A percentile compares a stretch with the other conserved stretches of the same genome.
Evolutionary conservation across 2,797 vertebrate genomes (phyloP).

Genomic region (Halcyon smyrnensis): DNA sequence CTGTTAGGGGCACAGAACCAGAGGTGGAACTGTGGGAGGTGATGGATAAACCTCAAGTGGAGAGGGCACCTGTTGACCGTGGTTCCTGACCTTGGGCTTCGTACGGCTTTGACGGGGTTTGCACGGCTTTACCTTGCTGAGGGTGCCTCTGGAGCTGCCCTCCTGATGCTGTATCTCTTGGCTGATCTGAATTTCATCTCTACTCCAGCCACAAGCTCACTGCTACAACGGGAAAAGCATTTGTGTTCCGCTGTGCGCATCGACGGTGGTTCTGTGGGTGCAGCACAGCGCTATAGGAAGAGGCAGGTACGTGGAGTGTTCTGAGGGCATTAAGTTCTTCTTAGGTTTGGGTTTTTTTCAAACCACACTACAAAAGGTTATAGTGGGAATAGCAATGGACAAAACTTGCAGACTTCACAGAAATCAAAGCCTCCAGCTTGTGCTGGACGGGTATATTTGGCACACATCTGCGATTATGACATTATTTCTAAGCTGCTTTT

Average conservation of each 20-base stretch:
- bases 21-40: background rate
- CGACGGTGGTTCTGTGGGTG: background rate
- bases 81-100: background rate
- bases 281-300: background rate
- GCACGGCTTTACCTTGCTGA: background rate
- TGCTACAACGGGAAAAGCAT: background rate
- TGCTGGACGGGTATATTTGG: background rate
- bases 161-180: background rate
- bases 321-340: slow-evolving; percentile 14
- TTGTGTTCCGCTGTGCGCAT: background rate
- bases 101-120: background rate
- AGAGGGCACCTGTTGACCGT: background rate
- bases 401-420: slow-evolving; percentile 32
- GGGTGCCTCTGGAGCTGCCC: background rate
- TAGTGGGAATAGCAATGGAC: slow-evolving; percentile 13
- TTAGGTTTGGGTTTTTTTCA: background rate
- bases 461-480: slow-evolving; percentile 37
- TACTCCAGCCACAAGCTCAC: background rate
- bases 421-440: slow-evolving; percentile 1
- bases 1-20: background rate
- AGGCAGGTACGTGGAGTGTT: background rate
- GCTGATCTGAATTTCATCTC: background rate
- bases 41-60: background rate
- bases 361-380: slow-evolving; percentile 6
- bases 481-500: slow-evolving; percentile 35